These are phyloP conservation scores for Cremastinae sp. DNA, from an alignment of 2,888 invertebrate species.

Conservation along the genomic window DNA sequence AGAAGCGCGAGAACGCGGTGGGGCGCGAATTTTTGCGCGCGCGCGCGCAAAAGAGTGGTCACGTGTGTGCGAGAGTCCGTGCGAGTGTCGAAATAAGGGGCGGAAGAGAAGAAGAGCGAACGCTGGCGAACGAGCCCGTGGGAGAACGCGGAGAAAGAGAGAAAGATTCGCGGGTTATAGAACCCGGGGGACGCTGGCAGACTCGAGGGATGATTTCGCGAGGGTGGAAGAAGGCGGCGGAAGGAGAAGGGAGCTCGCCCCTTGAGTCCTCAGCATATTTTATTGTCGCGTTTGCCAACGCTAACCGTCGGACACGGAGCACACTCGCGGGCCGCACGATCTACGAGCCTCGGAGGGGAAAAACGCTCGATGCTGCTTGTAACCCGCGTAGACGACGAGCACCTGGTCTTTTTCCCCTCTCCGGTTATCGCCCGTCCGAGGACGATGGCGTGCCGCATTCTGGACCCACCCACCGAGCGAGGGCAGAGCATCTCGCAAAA, in stretches of 20 bases:
- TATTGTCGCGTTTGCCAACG: constrained; percentile 79
- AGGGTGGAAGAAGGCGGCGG: constrained; percentile 48
- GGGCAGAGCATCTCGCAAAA: constrained; percentile 78
- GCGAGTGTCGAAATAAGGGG: constrained; percentile 59
- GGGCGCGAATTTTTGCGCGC: constrained; percentile 60
- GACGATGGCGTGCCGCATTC: constrained; percentile 70
- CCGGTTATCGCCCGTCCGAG: constrained; percentile 65
- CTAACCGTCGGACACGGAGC: constrained; percentile 71
- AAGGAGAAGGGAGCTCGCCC: constrained; percentile 54
- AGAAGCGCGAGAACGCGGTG: constrained; percentile 60
- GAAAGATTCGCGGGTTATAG: constrained; percentile 35
- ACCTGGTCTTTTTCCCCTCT: constrained; percentile 64
- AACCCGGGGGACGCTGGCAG: constrained; percentile 40
- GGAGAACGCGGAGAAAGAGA: constrained; percentile 57
- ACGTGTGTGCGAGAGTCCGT: constrained; percentile 35
- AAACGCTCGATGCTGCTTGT: constrained; percentile 48
- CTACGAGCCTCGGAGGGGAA: constrained; percentile 56
- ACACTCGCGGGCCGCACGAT: constrained; percentile 51
- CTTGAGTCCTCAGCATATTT: constrained; percentile 74
- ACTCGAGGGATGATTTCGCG: constrained; percentile 34
- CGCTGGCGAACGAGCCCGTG: constrained; percentile 65
- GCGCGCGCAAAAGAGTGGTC: constrained; percentile 8
- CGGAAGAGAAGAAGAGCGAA: constrained; percentile 56
- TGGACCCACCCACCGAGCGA: constrained; percentile 78
- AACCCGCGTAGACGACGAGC: constrained; percentile 70